Conservation (phyloP, 2,888 invertebrate species). For the Sarcophaga subvicina region DNA sequence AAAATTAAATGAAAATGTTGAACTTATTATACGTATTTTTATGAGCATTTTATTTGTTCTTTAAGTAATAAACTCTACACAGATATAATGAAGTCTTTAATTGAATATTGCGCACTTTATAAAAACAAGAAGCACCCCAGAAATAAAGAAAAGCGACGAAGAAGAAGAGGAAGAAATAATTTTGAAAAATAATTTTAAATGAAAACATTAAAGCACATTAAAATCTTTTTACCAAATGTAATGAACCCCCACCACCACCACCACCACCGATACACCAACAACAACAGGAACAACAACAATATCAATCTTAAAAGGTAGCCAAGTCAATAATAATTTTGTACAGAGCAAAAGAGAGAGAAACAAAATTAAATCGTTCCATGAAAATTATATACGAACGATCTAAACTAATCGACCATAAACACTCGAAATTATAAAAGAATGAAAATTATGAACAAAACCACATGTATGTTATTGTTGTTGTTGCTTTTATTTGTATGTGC, state of each 20-base stretch:
- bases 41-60: slow-evolving; percentile 46
- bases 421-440: slow-evolving; percentile 46
- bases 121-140: slow-evolving; percentile 33
- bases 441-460: slow-evolving; percentile 43
- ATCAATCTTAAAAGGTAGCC: neutral
- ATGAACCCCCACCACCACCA: slow-evolving; percentile 6
- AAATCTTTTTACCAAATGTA: slow-evolving; percentile 38
- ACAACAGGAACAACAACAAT: neutral
- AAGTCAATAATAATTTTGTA: slow-evolving; percentile 7
- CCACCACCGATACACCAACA: neutral
- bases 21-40: slow-evolving; percentile 36
- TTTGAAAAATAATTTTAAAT: neutral
- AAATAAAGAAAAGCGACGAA: neutral
- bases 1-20: slow-evolving; percentile 57
- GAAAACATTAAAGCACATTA: slow-evolving; percentile 61
- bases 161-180: too few species aligned
- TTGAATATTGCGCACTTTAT: slow-evolving; percentile 69
- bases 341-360: neutral
- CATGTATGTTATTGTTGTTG: neutral
- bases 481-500: slow-evolving; percentile 12
- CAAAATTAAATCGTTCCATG: too few species aligned
- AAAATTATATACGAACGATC: slow-evolving; percentile 8
- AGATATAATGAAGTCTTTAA: slow-evolving; percentile 66
- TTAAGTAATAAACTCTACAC: slow-evolving; percentile 62
- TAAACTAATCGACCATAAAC: slow-evolving; percentile 67